phyloP scores from a whole-genome alignment of 2,113 vertebrate species.

The Xenopus tropicalis region UCB_Xtro_10.0 CM004444.2:54107501-54108000 shows the following conservation, averaged over 20 bases:
- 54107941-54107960: too few species aligned
- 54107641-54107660: background rate
- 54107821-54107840: constrained; percentile 27
- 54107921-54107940: too few species aligned
- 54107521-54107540: too few species aligned
- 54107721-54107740: constrained; percentile 20
- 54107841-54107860: constrained; percentile 31
- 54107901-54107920: too few species aligned
- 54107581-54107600: too few species aligned
- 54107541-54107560: too few species aligned
- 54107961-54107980: too few species aligned
- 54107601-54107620: too few species aligned
- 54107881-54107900: background rate
- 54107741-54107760: constrained; percentile 13
- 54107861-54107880: constrained; percentile 19
- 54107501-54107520: too few species aligned
- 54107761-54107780: constrained; percentile 39
- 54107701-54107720: constrained; percentile 21
- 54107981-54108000: too few species aligned
- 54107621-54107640: too few species aligned
- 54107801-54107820: constrained; percentile 36
- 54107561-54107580: too few species aligned
- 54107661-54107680: background rate
- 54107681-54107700: constrained; percentile 24
- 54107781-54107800: constrained; percentile 10